These are phyloP conservation scores for Casuarius casuarius DNA, from an alignment of 2,113 vertebrate genomes.

Conservation along the genomic window DNA sequence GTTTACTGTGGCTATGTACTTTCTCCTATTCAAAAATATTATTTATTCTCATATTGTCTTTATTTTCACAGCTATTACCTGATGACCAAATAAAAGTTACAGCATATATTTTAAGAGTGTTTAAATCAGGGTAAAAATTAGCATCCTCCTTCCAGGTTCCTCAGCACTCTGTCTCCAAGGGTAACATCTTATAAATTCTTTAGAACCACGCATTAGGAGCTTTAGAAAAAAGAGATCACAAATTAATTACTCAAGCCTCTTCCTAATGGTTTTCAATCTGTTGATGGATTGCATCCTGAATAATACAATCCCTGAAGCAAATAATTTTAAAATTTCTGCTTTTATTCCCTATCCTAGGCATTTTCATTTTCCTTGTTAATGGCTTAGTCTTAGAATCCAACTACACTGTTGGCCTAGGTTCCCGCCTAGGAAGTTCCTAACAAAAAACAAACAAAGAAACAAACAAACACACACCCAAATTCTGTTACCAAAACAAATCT, in stretches of 20 bases:
- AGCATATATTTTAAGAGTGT: background rate
- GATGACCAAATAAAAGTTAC: background rate
- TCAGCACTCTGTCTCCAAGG: background rate
- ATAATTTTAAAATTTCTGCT: background rate
- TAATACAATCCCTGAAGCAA: background rate
- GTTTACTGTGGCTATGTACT: background rate
- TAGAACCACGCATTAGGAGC: background rate
- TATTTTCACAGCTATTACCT: background rate
- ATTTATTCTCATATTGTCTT: background rate
- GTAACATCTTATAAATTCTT: background rate
- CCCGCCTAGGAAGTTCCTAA: background rate
- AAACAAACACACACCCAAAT: background rate
- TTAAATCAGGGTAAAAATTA: background rate
- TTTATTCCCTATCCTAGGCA: background rate
- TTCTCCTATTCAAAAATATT: background rate
- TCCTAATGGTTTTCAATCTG: slow-evolving; percentile 23
- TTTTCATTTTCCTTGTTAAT: background rate
- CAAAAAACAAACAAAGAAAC: background rate
- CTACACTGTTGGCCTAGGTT: background rate
- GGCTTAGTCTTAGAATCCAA: background rate
- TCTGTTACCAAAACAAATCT: background rate
- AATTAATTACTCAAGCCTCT: slow-evolving; percentile 1
- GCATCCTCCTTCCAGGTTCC: background rate
- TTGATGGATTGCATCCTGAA: background rate
- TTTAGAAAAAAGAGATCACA: slow-evolving; percentile 2